Conservation (phyloP, 2,113 vertebrate genomes). For the Callorhinus ursinus region DNA sequence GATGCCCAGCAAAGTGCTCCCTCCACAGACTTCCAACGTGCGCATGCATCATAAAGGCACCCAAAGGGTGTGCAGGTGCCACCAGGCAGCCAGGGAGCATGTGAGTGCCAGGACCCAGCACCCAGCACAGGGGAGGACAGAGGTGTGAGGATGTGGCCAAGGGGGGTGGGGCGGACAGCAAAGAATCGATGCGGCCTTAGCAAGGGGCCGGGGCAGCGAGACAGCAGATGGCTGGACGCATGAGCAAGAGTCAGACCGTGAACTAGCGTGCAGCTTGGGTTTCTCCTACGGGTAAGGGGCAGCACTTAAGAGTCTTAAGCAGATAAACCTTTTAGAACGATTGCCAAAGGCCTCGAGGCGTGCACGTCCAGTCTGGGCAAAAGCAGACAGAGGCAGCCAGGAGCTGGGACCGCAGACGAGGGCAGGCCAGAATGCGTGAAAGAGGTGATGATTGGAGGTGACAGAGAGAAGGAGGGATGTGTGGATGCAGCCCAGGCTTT, state of each 20-base stretch:
- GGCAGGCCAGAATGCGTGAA: not conserved
- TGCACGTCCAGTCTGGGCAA: no score
- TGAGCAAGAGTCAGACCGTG: not conserved
- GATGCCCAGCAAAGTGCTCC: not conserved
- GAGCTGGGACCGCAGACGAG: rapidly evolving
- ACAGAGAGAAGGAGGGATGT: rapidly evolving
- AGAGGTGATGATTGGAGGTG: rapidly evolving
- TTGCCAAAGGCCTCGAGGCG: no score
- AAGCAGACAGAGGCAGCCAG: not conserved
- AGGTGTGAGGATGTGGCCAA: not conserved
- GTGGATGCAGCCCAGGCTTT: rapidly evolving
- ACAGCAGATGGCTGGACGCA: not conserved
- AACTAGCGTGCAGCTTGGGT: rapidly evolving
- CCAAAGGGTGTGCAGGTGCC: not conserved
- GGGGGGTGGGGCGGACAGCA: not conserved
- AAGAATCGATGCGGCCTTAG: not conserved
- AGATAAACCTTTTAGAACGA: not conserved
- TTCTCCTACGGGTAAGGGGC: not conserved
- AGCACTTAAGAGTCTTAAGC: not conserved
- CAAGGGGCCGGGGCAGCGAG: not conserved
- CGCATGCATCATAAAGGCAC: not conserved
- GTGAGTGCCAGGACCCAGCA: not conserved
- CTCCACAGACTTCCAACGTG: not conserved
- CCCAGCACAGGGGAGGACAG: not conserved
- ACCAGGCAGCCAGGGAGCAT: not conserved